Conservation (phyloP, 2,797 vertebrate species). For the Pachyuromys duprasi region DNA sequence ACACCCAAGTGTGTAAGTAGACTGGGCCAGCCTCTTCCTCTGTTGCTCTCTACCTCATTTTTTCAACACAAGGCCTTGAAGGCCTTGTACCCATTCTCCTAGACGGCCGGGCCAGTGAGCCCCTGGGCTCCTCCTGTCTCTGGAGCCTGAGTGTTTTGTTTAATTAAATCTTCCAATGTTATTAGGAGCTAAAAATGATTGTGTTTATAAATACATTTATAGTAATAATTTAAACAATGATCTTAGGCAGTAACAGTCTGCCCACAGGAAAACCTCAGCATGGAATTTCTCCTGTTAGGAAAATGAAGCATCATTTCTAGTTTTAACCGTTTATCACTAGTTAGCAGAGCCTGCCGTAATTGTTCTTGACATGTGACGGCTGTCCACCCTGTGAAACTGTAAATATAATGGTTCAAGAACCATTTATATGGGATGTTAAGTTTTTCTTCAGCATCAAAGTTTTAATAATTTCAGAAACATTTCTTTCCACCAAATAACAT, state of each 20-base stretch:
- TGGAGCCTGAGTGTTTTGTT: background rate
- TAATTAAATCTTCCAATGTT: background rate
- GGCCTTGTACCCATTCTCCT: background rate
- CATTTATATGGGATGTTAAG: slow-evolving; percentile 51
- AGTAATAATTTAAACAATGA: background rate
- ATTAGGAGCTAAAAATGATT: background rate
- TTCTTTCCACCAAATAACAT: slow-evolving; percentile 74
- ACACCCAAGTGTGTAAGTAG: background rate
- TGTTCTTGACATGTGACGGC: slow-evolving; percentile 19
- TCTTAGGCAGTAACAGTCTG: background rate
- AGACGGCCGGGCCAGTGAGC: background rate
- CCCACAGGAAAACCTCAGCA: background rate
- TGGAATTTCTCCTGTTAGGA: background rate
- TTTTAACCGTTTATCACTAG: background rate
- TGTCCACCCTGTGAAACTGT: slow-evolving; percentile 40
- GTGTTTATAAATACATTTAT: background rate
- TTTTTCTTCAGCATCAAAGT: slow-evolving; percentile 71
- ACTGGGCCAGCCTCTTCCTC: background rate
- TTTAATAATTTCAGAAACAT: slow-evolving; percentile 67
- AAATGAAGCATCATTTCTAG: background rate
- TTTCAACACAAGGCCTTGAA: background rate
- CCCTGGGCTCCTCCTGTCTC: background rate
- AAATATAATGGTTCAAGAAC: background rate
- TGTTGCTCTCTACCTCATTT: background rate
- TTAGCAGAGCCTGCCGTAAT: background rate